Conservation (phyloP, 1,140 invertebrate genomes). For the Formica exsecta region DNA sequence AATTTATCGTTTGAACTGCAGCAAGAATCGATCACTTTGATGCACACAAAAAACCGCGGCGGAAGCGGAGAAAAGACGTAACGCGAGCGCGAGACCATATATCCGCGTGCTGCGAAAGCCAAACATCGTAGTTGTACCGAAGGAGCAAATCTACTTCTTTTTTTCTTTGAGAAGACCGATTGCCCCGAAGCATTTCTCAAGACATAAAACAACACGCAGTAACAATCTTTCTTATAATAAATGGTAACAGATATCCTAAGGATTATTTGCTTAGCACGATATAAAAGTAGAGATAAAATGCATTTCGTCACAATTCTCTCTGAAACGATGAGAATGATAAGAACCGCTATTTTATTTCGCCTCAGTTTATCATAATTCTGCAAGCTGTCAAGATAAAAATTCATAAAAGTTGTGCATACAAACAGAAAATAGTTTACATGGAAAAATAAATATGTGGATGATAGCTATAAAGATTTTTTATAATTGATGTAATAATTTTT, state of each 20-base stretch:
- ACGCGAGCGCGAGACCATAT: conserved; percentile 42
- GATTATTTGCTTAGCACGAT: conserved; percentile 33
- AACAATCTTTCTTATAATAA: conserved; percentile 58
- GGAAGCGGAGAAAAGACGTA: conserved; percentile 3
- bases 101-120: conserved; percentile 40
- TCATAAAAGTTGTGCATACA: background rate
- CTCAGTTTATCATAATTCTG: background rate
- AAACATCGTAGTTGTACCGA: conserved; percentile 36
- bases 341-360: background rate
- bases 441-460: background rate
- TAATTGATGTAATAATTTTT: background rate
- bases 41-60: conserved; percentile 17
- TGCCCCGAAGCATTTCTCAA: conserved; percentile 26
- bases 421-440: background rate
- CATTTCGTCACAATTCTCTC: conserved; percentile 7
- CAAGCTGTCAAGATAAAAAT: background rate
- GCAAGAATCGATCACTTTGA: conserved; percentile 31
- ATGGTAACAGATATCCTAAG: conserved; percentile 16
- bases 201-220: conserved; percentile 50
- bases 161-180: conserved; percentile 32
- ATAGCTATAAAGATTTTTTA: background rate
- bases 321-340: background rate
- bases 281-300: background rate
- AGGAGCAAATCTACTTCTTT: conserved; percentile 38
- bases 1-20: conserved; percentile 46